Evolutionary conservation across 2,113 vertebrate species (phyloP).

Genomic region (Triplophysa siluroides): DNA sequence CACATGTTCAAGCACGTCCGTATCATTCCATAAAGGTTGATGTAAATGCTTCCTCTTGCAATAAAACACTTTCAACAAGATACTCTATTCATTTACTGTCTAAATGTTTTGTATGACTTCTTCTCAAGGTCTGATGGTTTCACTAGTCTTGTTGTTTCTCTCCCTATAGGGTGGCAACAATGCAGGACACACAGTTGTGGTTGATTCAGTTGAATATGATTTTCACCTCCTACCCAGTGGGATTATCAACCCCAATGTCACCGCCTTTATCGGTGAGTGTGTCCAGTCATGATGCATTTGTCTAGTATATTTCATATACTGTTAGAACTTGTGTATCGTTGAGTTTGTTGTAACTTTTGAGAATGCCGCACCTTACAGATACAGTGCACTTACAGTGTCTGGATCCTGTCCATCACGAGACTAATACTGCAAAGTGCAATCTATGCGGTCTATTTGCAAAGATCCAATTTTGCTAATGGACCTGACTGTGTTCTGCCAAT

Average conservation of each 20-base stretch:
- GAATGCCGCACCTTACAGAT: slow-evolving; percentile 27
- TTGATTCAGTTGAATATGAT: slow-evolving; percentile 96
- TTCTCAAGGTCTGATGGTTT: not conserved
- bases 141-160: slow-evolving; percentile 17
- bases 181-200: slow-evolving; percentile 97
- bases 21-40: not conserved
- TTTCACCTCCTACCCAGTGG: slow-evolving; percentile 98
- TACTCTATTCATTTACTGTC: not conserved
- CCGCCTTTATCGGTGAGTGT: slow-evolving; percentile 95
- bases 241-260: slow-evolving; percentile 97
- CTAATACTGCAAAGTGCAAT: slow-evolving; percentile 30
- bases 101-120: not conserved
- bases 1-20: slow-evolving; percentile 1
- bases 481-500: slow-evolving; percentile 26
- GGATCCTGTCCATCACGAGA: slow-evolving; percentile 59
- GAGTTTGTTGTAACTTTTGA: not conserved
- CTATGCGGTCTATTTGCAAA: slow-evolving; percentile 62
- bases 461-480: slow-evolving; percentile 73
- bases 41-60: not conserved
- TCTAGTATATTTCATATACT: too few relatives aligned
- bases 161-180: slow-evolving; percentile 92
- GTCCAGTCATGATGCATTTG: not conserved
- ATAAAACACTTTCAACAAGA: not conserved
- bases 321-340: too few relatives aligned
- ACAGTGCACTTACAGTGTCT: slow-evolving; percentile 33